Percentiles rank a stretch among this genome's conserved stretches.
Conservation (phyloP, 2,797 vertebrate genomes). For the Ceyx erithaca region DNA sequence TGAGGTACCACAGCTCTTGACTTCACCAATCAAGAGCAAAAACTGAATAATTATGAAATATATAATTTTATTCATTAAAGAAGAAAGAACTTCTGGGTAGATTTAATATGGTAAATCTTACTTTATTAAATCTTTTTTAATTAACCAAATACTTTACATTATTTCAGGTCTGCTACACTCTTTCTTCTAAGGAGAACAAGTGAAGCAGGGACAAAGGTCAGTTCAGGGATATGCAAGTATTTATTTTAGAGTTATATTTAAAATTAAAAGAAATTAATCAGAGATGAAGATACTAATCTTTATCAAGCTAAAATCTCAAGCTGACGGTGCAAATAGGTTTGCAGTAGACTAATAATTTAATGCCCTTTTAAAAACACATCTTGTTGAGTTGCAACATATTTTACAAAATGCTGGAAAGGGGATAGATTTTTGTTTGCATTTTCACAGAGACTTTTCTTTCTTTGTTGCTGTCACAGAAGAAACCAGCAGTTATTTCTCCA, state of each 20-base stretch:
- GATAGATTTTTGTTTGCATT: neutral
- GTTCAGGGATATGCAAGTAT: neutral
- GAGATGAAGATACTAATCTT: neutral
- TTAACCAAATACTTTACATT: constrained; percentile 10
- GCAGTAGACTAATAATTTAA: neutral
- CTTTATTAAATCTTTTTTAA: constrained; percentile 41
- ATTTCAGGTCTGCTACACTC: neutral
- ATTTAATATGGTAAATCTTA: constrained; percentile 2
- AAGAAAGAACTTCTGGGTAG: neutral
- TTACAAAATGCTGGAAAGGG: neutral
- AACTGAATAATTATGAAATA: neutral
- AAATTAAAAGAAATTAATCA: neutral
- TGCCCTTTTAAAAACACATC: neutral
- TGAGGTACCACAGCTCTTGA: neutral
- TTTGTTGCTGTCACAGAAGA: neutral
- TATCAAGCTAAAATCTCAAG: neutral
- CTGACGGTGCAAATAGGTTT: neutral
- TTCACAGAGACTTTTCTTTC: neutral
- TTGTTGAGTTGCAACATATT: neutral
- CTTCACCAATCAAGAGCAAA: constrained; percentile 23
- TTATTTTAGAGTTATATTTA: neutral
- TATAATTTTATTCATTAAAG: neutral
- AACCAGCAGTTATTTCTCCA: neutral
- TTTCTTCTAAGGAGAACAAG: neutral
- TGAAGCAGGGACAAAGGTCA: neutral